Evolutionary conservation across 53 echinoderm and acorn worm species (phyloP), one percentile per base, ranked within the genome.

Genomic region (Antedon mediterranea): DNA sequence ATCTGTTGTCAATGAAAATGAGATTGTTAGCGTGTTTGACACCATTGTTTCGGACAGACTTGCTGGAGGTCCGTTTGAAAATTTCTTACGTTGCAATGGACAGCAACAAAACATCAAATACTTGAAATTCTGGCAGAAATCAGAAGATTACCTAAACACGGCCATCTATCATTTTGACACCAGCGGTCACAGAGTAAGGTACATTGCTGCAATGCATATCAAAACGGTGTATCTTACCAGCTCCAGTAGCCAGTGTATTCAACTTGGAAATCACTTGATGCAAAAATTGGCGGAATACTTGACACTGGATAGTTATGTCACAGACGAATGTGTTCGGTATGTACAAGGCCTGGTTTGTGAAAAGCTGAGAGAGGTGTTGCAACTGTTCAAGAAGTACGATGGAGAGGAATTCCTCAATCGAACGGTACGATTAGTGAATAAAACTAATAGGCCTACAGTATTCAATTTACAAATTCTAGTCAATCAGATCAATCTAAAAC

Each of bases 1-100:
- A 57, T 15, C 11, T 18, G 23, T 18, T 11, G 20, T 57, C 23
- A 57, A 23, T 26, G 23, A 57, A 23, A 57, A 57, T 57, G 57
- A 15, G 9, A 57, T 15, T 2, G 11, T 57, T 8, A 57, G 57
- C 20, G 2, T 57, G 23, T 15, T 57, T 43, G 84, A 88, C 13
- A 93, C 90, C 11, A 70, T 93, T 31, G 33, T 87, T 13, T 83
- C 98, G 0, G 98, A 98, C 57, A 84, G 80, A 73, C 70, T 98
- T 20, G 98, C 98, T 0, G 98, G 93, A n/a, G 74, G 82, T 29
- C 98, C 98, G 1, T 88, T 93, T 75, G 84, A 76, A 85, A 86
- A 78, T 15, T 92, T 88, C 41, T 70, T 98, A 26, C 78, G 43
- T 30, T 33, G 76, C 29, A 86, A 81, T 11, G 70, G 77, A n/a